Base-by-base conservation (phyloP, 1,140 invertebrate genomes). In the Cryptotermes secundus region DNA sequence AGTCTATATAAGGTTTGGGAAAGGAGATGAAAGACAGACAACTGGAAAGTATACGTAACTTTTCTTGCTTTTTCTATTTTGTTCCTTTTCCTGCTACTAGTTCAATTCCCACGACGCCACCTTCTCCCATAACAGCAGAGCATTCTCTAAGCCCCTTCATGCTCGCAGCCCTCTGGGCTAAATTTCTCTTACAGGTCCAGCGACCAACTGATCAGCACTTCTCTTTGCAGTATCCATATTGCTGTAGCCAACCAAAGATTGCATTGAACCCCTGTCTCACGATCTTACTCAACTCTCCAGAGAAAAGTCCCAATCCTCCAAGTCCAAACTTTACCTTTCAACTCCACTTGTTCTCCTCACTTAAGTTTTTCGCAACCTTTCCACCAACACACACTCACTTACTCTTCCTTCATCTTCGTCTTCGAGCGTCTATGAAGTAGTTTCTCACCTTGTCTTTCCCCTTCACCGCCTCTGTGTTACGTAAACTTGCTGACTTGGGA, bases 221-320 rank as follows among this genome's bases (percentile, higher is more conserved):
- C 59, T 72, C n/a, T 72, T 31, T 72, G 7, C 26, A 31, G 59
- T 72, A 72, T 72, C 59, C 59, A 72, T 72, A 72, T 72, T 72
- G 59, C 59, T 72, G 59, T 72, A 72, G 59, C 59, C n/a, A 72
- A 26, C 59, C 59, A 72, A 72, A 72, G 59, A 72, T 72, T 72
- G 26, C 59, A 72, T 72, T 72, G 59, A 72, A 26, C 59, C 31
- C 59, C 59, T n/a, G 59, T 72, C 59, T 72, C 59, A 72, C 59
- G 59, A 72, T 72, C 59, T 4, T 72, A 12, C 59, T 3, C 59
- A 31, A 72, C 26, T 72, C 59, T 72, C 59, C 59, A n/a, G 59
- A 72, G 59, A 72, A 31, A 72, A 31, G n/a, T 31, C 59, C n/a
- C 26, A 72, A 14, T 31, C 59, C 59, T 72, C 7, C 26, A 72